A percentile compares a stretch with the other conserved stretches of the same genome.
These are phyloP conservation scores for Tinamus guttatus DNA, from an alignment of 2,113 vertebrate species.

Conservation along the genomic window DNA sequence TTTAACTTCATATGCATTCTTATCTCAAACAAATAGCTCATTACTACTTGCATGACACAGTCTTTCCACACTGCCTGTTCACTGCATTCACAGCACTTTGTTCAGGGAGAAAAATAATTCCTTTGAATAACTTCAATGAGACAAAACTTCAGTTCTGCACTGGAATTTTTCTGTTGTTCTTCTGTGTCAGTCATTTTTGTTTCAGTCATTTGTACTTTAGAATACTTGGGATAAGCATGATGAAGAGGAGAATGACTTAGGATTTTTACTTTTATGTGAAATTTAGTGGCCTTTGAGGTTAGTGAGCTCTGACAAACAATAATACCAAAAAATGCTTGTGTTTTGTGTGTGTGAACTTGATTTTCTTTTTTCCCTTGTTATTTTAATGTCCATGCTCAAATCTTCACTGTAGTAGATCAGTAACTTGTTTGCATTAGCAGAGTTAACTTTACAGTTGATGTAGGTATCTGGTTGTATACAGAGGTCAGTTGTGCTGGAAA, in stretches of 20 bases:
- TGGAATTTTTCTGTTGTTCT: neutral
- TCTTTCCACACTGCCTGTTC: neutral
- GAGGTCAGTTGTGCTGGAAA: conserved; percentile 64
- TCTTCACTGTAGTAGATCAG: conserved; percentile 34
- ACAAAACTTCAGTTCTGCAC: neutral
- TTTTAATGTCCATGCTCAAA: conserved; percentile 37
- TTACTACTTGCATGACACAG: neutral
- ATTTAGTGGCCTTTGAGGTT: neutral
- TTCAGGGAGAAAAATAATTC: neutral
- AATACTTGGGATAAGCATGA: neutral
- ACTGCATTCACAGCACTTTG: neutral
- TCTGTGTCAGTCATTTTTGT: neutral
- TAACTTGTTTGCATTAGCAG: conserved; percentile 72
- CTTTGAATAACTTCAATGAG: neutral
- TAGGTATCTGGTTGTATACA: conserved; percentile 52
- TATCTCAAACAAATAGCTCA: neutral
- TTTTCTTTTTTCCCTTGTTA: neutral
- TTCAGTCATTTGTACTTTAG: neutral
- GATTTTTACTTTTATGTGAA: neutral
- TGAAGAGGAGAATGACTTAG: neutral
- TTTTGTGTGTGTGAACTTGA: neutral
- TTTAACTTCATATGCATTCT: neutral
- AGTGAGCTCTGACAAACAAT: neutral
- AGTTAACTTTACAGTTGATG: conserved; percentile 61
- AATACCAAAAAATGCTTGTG: neutral